phyloP scores from a whole-genome alignment of 1,140 invertebrate genomes.

The Drosophila mauritiana region DNA sequence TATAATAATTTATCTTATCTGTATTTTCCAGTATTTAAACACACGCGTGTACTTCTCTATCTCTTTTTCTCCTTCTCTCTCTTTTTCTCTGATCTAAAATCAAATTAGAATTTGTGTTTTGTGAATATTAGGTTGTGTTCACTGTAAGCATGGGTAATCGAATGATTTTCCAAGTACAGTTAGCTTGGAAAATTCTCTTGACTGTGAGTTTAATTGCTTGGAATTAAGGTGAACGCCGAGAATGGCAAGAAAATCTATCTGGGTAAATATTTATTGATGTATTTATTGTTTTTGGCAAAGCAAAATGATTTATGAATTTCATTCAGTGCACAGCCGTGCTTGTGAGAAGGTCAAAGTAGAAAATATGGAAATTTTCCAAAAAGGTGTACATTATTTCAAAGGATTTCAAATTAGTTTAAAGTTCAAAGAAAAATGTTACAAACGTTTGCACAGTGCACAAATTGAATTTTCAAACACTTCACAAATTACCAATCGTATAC shows the following conservation, averaged over 20 bases:
- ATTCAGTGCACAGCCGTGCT: background rate
- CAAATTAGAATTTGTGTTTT: conserved; percentile 46
- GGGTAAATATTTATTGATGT: conserved; percentile 7
- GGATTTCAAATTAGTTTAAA: background rate
- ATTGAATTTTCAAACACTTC: conserved; percentile 10
- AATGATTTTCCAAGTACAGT: conserved; percentile 15
- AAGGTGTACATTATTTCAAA: background rate
- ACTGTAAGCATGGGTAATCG: conserved; percentile 66
- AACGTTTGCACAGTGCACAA: background rate
- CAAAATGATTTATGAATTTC: conserved; percentile 11
- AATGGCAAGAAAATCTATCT: conserved; percentile 2
- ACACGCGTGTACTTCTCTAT: conserved; percentile 47
- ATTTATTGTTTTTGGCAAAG: conserved; percentile 18
- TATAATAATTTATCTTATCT: conserved; percentile 76
- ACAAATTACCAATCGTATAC: background rate
- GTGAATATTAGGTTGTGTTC: conserved; percentile 38
- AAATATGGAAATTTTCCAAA: background rate
- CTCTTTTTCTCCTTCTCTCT: conserved; percentile 5
- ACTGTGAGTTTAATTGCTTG: conserved; percentile 57
- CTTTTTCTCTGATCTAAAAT: conserved; percentile 63
- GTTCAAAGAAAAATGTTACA: background rate
- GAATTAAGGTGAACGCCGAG: conserved; percentile 37
- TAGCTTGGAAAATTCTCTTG: conserved; percentile 28
- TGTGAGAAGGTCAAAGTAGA: background rate
- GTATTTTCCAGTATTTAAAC: conserved; percentile 80